Conservation (phyloP, 2,113 vertebrate genomes). For the Hirundichthys speculiger region DNA sequence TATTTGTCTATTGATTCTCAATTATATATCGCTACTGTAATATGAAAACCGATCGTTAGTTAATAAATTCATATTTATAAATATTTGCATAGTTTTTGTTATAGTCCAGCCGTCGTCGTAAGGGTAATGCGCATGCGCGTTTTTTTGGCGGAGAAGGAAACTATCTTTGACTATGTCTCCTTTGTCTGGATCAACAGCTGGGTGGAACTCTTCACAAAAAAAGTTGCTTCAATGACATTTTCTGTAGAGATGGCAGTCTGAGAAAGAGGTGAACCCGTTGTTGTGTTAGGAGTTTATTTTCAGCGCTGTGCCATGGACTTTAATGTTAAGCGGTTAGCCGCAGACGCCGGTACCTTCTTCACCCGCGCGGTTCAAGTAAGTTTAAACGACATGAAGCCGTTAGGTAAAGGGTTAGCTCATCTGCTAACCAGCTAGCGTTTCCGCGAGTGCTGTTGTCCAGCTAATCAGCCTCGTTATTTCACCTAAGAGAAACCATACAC, state of each 20-base stretch:
- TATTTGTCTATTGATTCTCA: too few relatives aligned
- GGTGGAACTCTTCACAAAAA: slow-evolving; percentile 63
- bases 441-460: not conserved
- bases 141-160: rapidly evolving
- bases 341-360: slow-evolving; percentile 94
- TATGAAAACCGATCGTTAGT: too few relatives aligned
- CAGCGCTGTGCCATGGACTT: slow-evolving; percentile 87
- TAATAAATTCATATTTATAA: not conserved
- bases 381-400: slow-evolving; percentile 25
- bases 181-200: slow-evolving; percentile 71
- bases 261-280: slow-evolving; percentile 6
- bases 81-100: not conserved
- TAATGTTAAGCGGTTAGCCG: slow-evolving; percentile 93
- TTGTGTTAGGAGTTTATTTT: not conserved
- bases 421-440: slow-evolving; percentile 18
- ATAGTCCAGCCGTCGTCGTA: not conserved
- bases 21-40: too few relatives aligned
- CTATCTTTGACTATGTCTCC: slow-evolving; percentile 34
- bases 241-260: slow-evolving; percentile 51
- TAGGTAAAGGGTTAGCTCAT: slow-evolving; percentile 32
- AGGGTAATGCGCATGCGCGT: slow-evolving; percentile 21
- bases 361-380: slow-evolving; percentile 94
- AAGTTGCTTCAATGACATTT: slow-evolving; percentile 69
- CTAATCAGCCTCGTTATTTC: not conserved
- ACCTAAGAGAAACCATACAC: not conserved